A percentile compares a stretch with the other conserved stretches of the same genome.
phyloP scores from a whole-genome alignment of 2,113 vertebrate species.

The Tragelaphus strepsiceros region DNA sequence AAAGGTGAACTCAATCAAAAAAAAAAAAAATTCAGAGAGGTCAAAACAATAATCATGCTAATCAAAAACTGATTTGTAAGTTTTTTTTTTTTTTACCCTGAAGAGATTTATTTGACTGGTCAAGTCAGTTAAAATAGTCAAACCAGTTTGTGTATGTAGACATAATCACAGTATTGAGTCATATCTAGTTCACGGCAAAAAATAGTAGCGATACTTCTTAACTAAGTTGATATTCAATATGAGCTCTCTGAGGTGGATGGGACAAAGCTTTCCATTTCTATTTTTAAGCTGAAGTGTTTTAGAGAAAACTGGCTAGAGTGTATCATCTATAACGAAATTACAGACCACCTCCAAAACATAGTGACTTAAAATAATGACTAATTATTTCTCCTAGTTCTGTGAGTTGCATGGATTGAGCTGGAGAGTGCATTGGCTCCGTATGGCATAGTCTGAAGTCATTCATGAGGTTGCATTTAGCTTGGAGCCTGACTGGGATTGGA shows the following conservation, averaged over 20 bases:
- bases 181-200: neutral
- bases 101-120: constrained; percentile 27
- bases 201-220: neutral
- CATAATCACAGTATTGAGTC: neutral
- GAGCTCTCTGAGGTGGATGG: neutral
- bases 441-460: neutral
- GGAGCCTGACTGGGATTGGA: neutral
- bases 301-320: neutral
- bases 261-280: neutral
- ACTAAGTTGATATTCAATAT: neutral
- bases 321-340: neutral
- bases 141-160: neutral
- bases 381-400: neutral
- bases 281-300: neutral
- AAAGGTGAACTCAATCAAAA: neutral
- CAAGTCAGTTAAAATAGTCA: neutral
- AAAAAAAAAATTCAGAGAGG: neutral
- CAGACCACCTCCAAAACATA: neutral
- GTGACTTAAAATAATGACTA: neutral
- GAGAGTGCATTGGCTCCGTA: neutral
- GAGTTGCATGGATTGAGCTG: neutral
- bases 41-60: constrained; percentile 37
- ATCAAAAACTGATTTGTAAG: constrained; percentile 25
- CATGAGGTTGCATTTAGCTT: neutral
- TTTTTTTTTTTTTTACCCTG: too few relatives aligned